These are phyloP conservation scores for Podargus strigoides DNA, from an alignment of 2,797 vertebrate genomes.

Conservation along the genomic window DNA sequence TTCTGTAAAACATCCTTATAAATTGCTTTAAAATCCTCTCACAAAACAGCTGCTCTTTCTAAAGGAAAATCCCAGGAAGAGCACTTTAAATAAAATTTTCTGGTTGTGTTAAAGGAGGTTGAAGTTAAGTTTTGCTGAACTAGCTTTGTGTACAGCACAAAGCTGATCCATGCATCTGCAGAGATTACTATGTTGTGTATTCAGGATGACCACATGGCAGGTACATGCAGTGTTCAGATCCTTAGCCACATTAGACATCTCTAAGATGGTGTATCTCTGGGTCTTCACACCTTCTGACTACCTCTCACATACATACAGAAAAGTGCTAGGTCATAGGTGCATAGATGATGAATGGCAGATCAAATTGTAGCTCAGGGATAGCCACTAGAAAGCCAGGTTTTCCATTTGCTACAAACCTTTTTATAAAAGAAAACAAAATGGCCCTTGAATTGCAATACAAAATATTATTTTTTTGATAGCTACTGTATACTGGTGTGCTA, in stretches of 20 bases:
- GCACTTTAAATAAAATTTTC: neutral
- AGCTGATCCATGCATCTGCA: neutral
- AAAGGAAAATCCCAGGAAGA: neutral
- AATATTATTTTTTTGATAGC: neutral
- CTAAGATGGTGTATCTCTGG: neutral
- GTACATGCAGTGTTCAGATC: neutral
- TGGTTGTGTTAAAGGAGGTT: neutral
- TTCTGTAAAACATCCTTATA: neutral
- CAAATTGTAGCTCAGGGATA: neutral
- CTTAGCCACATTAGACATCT: neutral
- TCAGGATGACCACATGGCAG: rapidly evolving
- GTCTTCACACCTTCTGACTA: neutral
- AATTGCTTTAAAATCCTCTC: neutral
- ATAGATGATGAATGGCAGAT: neutral
- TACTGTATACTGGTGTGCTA: neutral
- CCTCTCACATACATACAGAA: neutral
- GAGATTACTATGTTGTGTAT: neutral
- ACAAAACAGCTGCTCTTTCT: neutral
- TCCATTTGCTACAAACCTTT: neutral
- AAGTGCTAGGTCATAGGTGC: neutral
- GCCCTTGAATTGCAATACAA: neutral
- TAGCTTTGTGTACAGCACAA: neutral
- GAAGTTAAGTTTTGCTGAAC: neutral
- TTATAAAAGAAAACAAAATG: neutral
- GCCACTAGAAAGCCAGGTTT: neutral